Evolutionary conservation across 2,888 invertebrate genomes (phyloP), one percentile per base, ranked within the genome.

Genomic region (Craniophora ligustri): DNA sequence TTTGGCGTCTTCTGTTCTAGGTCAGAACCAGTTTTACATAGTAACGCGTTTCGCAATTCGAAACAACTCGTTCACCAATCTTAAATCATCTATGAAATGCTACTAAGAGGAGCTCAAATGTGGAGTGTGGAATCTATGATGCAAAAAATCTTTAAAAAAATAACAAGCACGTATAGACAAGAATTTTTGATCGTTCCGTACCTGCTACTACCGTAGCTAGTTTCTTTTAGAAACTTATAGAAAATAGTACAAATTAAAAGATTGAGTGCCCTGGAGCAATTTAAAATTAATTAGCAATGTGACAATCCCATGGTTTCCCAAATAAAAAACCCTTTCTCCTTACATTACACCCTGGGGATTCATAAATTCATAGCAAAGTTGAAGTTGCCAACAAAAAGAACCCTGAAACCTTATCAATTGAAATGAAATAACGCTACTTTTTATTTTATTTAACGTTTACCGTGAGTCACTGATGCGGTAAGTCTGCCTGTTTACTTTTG

Each of bases 21-120:
- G 63, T 28, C 36, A 68, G 35, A 53, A 56, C 53, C 36, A 31
- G 51, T 51, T 40, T 21, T 15, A 35, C 38, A 11, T 49, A 54
- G 64, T 48, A 68, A 72, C 60, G 14, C 14, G 30, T 67, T 67
- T 53, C 16, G 42, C 42, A 36, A 62, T 50, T 13, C 28, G 14
- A 54, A 45, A 19, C 34, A 41, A 66, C 39, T 50, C 36, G 54
- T 36, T 48, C 47, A 57, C 64, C 47, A 54, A 48, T 55, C 48
- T 63, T 56, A 53, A 67, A 61, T 71, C 46, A 56, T 55, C 51
- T 57, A 72, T 40, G 44, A 64, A 54, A 51, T 49, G 35, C 35
- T 58, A 41, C 45, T 57, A 40, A 54, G 56, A 54, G 45, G 28
- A 53, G 28, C 36, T 46, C 64, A 69, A 72, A 69, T 54, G 49